phyloP scores from a whole-genome alignment of 2,113 vertebrate species.

The Theristicus caerulescens region DNA sequence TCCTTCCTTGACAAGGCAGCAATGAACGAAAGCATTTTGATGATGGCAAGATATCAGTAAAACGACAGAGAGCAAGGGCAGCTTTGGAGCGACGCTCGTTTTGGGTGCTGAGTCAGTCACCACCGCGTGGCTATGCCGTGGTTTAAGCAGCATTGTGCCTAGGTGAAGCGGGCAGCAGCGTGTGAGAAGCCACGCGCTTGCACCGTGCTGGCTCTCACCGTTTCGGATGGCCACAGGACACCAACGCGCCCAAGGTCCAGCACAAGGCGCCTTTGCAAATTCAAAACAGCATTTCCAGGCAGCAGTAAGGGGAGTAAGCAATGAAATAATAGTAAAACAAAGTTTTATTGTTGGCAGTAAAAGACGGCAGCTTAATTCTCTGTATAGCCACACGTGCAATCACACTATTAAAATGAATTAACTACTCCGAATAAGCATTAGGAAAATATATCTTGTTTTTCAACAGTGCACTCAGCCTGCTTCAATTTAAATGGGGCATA shows the following conservation, averaged over 20 bases:
- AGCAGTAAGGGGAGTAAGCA: neutral
- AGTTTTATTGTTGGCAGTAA: neutral
- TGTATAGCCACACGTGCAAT: too few species aligned
- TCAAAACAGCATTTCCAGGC: neutral
- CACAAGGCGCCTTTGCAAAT: rapidly evolving
- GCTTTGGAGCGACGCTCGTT: too few species aligned
- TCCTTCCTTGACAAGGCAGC: neutral
- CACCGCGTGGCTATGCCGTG: rapidly evolving
- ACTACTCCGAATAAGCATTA: neutral
- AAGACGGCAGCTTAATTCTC: neutral
- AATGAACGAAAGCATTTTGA: neutral
- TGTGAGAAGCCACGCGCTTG: neutral
- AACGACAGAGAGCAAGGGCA: neutral
- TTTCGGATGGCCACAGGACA: neutral
- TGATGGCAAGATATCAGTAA: neutral
- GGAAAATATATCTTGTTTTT: neutral
- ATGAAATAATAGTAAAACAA: neutral
- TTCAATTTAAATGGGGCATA: neutral
- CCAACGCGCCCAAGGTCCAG: rapidly evolving
- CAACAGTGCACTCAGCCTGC: too few species aligned
- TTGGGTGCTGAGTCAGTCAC: neutral
- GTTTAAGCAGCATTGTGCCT: neutral
- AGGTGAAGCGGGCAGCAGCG: neutral
- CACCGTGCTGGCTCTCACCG: neutral
- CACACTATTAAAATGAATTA: neutral